A percentile compares a stretch with the other conserved stretches of the same genome.
Evolutionary conservation across 2,797 vertebrate genomes (phyloP).

Genomic region (Vultur gryphus): DNA sequence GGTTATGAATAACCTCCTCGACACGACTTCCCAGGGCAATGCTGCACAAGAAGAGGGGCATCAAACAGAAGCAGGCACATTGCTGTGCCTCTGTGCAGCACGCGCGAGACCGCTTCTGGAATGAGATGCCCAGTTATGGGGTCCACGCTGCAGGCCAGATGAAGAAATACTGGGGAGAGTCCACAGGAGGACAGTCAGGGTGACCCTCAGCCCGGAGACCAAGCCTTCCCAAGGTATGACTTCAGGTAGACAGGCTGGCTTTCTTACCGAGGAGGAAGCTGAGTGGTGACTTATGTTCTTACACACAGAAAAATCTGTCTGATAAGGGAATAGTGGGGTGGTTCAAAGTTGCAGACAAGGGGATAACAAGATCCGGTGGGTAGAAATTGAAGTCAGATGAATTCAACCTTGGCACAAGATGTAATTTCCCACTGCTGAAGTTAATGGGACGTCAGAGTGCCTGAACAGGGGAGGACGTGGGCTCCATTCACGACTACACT

Average conservation of each 20-base stretch:
- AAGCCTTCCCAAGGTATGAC: background rate
- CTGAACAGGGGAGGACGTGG: background rate
- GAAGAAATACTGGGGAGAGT: background rate
- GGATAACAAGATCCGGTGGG: background rate
- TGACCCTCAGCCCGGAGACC: background rate
- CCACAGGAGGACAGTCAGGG: background rate
- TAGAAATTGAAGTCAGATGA: background rate
- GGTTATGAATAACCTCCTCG: background rate
- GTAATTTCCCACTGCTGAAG: background rate
- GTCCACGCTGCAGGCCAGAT: fast-evolving
- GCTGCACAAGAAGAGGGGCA: background rate
- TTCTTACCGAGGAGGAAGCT: background rate
- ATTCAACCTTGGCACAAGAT: background rate
- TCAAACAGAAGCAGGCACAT: fast-evolving
- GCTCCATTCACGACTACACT: fast-evolving
- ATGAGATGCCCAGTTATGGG: background rate
- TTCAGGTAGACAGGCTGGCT: background rate
- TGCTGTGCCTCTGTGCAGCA: fast-evolving
- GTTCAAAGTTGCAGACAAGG: background rate
- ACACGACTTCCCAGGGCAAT: background rate
- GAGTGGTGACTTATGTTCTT: background rate
- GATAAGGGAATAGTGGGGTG: background rate
- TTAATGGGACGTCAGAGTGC: background rate
- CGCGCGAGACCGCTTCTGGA: background rate
- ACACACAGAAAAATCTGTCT: background rate